Conservation (phyloP, 2,888 invertebrate genomes). For the Nomada goodeniana region DNA sequence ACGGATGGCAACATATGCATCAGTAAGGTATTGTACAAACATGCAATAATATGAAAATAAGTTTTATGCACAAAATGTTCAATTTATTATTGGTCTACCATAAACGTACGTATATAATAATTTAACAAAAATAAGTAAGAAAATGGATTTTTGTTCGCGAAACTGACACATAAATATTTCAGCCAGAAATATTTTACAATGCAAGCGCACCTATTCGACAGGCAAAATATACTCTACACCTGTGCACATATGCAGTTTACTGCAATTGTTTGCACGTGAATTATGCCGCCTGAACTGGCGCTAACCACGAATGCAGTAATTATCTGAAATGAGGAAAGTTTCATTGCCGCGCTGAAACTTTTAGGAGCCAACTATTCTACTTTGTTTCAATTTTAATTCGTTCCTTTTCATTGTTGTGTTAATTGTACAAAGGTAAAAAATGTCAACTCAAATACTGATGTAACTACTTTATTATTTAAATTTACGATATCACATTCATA, state of each 20-base stretch:
- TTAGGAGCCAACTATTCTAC: neutral
- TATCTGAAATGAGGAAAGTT: slow-evolving; percentile 11
- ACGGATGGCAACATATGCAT: too few species aligned
- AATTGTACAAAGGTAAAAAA: neutral
- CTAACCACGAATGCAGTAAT: slow-evolving; percentile 25
- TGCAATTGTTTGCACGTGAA: neutral
- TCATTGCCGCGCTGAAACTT: neutral
- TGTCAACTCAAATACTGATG: neutral
- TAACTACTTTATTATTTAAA: too few species aligned
- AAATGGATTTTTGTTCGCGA: too few species aligned
- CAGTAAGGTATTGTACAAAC: too few species aligned
- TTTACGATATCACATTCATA: too few species aligned
- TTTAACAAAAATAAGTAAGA: too few species aligned
- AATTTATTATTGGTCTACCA: too few species aligned
- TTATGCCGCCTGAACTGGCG: neutral
- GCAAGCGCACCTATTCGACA: neutral
- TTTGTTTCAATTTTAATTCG: neutral
- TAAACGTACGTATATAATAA: too few species aligned
- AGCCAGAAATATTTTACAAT: neutral
- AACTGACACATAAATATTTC: neutral
- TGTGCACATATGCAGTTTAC: neutral
- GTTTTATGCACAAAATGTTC: too few species aligned
- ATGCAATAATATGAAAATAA: too few species aligned
- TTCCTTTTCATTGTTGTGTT: neutral
- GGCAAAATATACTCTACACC: neutral